Evolutionary conservation across 2,113 vertebrate species (phyloP), one percentile per base, ranked within the genome.

Genomic region (Pteronura brasiliensis): DNA sequence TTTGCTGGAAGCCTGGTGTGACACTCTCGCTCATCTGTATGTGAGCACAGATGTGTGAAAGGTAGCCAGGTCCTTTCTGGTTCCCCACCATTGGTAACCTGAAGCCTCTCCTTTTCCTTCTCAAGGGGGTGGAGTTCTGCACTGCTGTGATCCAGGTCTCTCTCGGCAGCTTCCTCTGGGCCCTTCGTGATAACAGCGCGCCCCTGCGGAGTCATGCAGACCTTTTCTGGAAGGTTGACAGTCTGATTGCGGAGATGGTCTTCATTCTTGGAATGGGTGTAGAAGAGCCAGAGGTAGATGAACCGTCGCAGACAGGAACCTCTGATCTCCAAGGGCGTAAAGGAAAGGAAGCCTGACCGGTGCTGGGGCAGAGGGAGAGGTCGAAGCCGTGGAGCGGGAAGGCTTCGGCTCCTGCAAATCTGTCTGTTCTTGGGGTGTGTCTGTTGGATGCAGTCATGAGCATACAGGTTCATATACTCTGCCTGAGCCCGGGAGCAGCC

Each of bases 71-170:
- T 99, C 99, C 98, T 99, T 99, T 96, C 99, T 98, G 99, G 99
- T 99, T 83, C 99, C 99, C 99, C 99, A 99, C 99, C 99, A 99
- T 98, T 99, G 99, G 94, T 99, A 92, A 99, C 99, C 88, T 99
- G 99, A 21, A 99, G 99, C 99, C 99, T 96, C 99, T 74, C 21
- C 71, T 42, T 74, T 74, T 74, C 39, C 71, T 42, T 42, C 39
- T 15, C 72, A 44, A 76, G 97, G 6, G 99, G 99, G 20, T 99
- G 99, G 47, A 99, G 98, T 89, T 99, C 99, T 97, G 99, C 98
- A 47, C 99, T 99, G 98, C 99, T 99, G 97, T 99, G 99, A 98
- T 99, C 99, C 97, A 99, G 99, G 97, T 99, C 99, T 87, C 99
- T 87, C 99, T 98, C 29, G 98, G 98, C 95, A 99, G 44, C 98